These are phyloP conservation scores for Cygnus atratus DNA, from an alignment of 2,113 vertebrate genomes.

Conservation along the genomic window DNA sequence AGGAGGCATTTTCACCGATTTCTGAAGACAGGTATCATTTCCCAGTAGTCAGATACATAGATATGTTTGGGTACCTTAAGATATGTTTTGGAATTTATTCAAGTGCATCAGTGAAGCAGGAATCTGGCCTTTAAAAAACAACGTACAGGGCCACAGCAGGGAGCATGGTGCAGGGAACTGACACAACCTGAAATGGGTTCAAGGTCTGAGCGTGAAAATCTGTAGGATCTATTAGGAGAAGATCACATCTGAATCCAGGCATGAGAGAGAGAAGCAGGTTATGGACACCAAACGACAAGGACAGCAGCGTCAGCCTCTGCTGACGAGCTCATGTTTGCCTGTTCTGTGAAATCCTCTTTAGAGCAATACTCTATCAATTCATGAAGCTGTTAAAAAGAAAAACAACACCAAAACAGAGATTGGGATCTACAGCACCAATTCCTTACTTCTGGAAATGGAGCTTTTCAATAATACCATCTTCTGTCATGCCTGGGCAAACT, in stretches of 20 bases:
- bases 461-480: constrained; percentile 53
- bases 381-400: neutral
- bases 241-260: neutral
- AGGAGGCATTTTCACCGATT: neutral
- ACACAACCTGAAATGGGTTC: neutral
- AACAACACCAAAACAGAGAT: neutral
- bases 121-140: neutral
- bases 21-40: neutral
- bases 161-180: neutral
- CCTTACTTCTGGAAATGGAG: constrained; percentile 56
- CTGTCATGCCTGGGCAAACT: constrained; percentile 72
- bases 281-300: neutral
- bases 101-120: neutral
- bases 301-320: neutral
- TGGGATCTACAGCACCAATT: neutral
- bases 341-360: neutral
- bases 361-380: neutral
- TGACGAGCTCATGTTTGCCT: neutral
- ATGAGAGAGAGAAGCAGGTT: neutral
- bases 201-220: neutral
- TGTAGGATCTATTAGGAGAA: neutral
- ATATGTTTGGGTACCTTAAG: neutral
- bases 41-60: neutral
- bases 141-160: neutral
- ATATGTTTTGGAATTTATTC: neutral